phyloP scores from a whole-genome alignment of 2,113 vertebrate genomes.

The Oreocharis arfaki region DNA sequence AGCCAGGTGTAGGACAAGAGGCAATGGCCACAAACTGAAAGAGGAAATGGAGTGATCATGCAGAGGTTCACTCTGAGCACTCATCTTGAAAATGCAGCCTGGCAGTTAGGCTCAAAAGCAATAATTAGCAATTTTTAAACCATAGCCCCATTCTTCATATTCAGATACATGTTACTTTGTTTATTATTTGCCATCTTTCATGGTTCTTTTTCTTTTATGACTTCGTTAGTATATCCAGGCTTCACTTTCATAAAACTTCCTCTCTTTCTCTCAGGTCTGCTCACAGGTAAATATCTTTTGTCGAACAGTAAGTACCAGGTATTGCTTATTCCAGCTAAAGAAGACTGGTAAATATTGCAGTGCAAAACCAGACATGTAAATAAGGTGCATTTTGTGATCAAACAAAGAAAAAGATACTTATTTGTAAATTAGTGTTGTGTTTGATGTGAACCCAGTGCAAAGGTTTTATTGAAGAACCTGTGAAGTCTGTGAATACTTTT shows the following conservation, averaged over 20 bases:
- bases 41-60: neutral
- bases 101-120: neutral
- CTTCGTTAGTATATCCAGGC: neutral
- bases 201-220: neutral
- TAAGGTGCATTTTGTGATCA: slow-evolving; percentile 71
- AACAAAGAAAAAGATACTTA: slow-evolving; percentile 75
- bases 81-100: neutral
- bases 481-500: slow-evolving; percentile 25
- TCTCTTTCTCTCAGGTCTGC: neutral
- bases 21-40: neutral
- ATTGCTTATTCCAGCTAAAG: slow-evolving; percentile 78
- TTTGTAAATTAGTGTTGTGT: slow-evolving; percentile 84
- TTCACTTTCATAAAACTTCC: neutral
- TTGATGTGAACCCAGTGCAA: slow-evolving; percentile 82
- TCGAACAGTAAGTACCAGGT: slow-evolving; percentile 67
- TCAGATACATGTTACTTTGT: neutral
- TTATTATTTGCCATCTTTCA: neutral
- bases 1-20: neutral
- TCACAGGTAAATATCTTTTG: neutral
- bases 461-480: slow-evolving; percentile 61
- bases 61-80: neutral
- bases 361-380: slow-evolving; percentile 80
- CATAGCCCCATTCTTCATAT: neutral
- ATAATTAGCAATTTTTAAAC: neutral
- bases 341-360: slow-evolving; percentile 68